These are phyloP conservation scores for Trachelipus rathkii DNA, from an alignment of 1,140 invertebrate species.

Conservation along the genomic window DNA sequence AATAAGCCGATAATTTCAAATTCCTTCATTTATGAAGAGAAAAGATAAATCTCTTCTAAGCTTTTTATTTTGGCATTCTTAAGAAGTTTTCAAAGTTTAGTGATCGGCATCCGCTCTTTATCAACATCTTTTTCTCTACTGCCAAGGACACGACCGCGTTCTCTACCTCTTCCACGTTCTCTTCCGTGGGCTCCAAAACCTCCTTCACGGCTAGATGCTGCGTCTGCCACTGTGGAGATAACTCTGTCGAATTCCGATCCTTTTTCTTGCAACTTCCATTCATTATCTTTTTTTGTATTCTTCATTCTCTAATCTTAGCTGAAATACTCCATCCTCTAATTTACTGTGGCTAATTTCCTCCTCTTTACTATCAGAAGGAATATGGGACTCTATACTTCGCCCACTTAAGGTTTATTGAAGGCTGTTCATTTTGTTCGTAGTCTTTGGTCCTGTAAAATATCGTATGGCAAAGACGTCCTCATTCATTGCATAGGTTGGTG, in stretches of 20 bases:
- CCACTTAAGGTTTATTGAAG: too few relatives aligned
- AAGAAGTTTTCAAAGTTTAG: conserved; percentile 94
- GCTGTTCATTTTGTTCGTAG: too few relatives aligned
- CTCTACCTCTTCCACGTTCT: conserved; percentile 72
- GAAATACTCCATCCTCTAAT: too few relatives aligned
- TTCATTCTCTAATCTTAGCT: too few relatives aligned
- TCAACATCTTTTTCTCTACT: conserved; percentile 80
- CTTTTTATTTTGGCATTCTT: conserved; percentile 92
- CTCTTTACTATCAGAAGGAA: too few relatives aligned
- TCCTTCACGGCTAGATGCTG: conserved; percentile 90
- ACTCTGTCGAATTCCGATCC: neutral
- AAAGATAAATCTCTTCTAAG: conserved; percentile 95
- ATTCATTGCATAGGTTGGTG: too few relatives aligned
- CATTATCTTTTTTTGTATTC: too few relatives aligned
- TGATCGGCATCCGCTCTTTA: conserved; percentile 98
- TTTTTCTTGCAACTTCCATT: too few relatives aligned
- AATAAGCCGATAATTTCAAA: conserved; percentile 99
- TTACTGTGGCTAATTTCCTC: too few relatives aligned
- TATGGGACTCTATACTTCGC: too few relatives aligned
- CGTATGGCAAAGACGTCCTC: too few relatives aligned
- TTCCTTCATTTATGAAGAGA: conserved; percentile 98
- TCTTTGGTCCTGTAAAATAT: too few relatives aligned
- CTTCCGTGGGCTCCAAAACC: conserved; percentile 71
- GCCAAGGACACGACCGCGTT: conserved; percentile 62
- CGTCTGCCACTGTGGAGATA: conserved; percentile 75